Conservation (phyloP, 2,888 invertebrate genomes). For the Idaea biselata region DNA sequence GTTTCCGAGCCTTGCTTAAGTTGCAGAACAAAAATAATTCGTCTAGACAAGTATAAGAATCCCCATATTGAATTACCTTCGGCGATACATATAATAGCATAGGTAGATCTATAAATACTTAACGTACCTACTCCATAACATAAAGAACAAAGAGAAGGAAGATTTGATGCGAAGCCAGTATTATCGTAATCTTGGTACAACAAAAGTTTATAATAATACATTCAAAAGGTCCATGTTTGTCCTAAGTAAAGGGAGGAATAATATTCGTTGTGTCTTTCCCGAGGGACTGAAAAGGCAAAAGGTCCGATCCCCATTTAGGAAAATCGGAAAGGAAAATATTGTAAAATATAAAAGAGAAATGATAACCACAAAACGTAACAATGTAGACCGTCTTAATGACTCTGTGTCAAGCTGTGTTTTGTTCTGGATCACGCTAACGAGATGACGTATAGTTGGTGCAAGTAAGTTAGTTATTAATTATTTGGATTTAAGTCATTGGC, state of each 20-base stretch:
- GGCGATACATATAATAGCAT: no score
- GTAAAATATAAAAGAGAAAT: conserved; percentile 49
- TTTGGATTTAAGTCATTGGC: no score
- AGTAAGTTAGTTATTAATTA: no score
- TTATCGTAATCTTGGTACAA: conserved; percentile 62
- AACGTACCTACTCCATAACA: conserved; percentile 17
- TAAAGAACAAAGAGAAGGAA: conserved; percentile 37
- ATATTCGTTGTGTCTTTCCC: conserved; percentile 59
- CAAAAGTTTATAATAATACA: conserved; percentile 66
- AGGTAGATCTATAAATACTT: not conserved
- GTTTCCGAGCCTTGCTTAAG: no score
- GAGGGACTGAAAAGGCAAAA: conserved; percentile 64
- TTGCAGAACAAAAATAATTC: no score
- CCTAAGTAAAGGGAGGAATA: conserved; percentile 57
- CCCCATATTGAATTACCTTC: no score
- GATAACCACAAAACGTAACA: conserved; percentile 24
- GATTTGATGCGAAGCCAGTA: conserved; percentile 46
- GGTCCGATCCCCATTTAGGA: conserved; percentile 61
- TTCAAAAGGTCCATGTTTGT: conserved; percentile 58
- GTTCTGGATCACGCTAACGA: no score
- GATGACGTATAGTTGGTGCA: no score
- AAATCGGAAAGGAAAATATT: conserved; percentile 55
- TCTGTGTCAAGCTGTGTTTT: not conserved
- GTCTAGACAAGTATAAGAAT: no score
- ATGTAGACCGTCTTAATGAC: conserved; percentile 5